A percentile compares a stretch with the other conserved stretches of the same genome.
Conservation (phyloP, 2,888 invertebrate genomes). For the Coleophora flavipennella region DNA sequence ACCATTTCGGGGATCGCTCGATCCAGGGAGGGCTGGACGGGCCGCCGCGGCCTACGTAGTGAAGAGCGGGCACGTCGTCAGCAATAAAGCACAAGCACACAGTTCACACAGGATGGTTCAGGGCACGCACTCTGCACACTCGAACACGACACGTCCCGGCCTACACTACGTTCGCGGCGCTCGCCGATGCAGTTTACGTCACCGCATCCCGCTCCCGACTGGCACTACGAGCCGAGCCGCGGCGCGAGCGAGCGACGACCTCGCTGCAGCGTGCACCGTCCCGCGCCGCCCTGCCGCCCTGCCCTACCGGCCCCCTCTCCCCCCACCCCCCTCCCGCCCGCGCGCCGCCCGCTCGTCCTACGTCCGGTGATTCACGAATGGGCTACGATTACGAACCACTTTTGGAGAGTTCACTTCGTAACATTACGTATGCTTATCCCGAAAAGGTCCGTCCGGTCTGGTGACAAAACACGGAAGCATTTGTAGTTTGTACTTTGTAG, state of each 20-base stretch:
- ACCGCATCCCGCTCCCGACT: slow-evolving; percentile 73
- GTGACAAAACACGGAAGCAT: slow-evolving; percentile 14
- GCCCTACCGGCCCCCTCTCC: slow-evolving; percentile 19
- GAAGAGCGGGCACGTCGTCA: slow-evolving; percentile 60
- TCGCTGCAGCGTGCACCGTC: slow-evolving; percentile 67
- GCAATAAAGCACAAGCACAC: slow-evolving; percentile 48
- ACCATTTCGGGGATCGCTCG: slow-evolving; percentile 66
- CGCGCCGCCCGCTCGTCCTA: slow-evolving; percentile 38
- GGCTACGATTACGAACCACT: slow-evolving; percentile 27
- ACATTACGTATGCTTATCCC: slow-evolving; percentile 18
- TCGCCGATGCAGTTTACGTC: slow-evolving; percentile 71
- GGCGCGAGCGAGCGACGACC: slow-evolving; percentile 68
- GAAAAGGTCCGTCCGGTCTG: slow-evolving; percentile 23
- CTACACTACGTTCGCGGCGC: slow-evolving; percentile 68
- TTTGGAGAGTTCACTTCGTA: slow-evolving; percentile 16
- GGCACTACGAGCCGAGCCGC: slow-evolving; percentile 34
- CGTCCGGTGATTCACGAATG: slow-evolving; percentile 59
- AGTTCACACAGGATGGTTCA: slow-evolving; percentile 45
- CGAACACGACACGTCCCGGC: slow-evolving; percentile 61
- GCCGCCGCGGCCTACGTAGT: slow-evolving; percentile 58
- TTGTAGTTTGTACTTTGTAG: no score
- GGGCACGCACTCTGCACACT: slow-evolving; percentile 49
- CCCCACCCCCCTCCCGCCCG: slow-evolving; percentile 27
- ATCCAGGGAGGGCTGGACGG: slow-evolving; percentile 33
- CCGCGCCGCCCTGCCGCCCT: slow-evolving; percentile 28